These are phyloP conservation scores for Dendronephthya gigantea DNA, from an alignment of 64 coral and sea anemone species.

Conservation along the genomic window DNA sequence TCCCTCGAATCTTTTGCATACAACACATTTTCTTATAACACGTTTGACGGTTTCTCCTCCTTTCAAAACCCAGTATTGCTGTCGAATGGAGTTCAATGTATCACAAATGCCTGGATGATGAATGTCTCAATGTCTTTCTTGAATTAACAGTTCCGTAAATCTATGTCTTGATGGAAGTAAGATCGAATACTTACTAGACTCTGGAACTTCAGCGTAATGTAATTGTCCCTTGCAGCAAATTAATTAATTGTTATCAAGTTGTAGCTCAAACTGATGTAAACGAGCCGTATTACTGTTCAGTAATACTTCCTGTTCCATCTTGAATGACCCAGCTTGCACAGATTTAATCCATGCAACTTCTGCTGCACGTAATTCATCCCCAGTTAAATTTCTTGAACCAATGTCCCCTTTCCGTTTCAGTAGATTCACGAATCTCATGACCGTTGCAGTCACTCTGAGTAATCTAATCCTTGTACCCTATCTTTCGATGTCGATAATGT, in stretches of 20 bases:
- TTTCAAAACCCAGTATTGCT: not conserved
- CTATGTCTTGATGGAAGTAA: not conserved
- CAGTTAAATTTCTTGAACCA: not conserved
- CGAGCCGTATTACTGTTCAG: not conserved
- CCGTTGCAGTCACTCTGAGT: not conserved
- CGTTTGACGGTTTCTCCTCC: slow-evolving; percentile 14
- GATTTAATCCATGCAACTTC: not conserved
- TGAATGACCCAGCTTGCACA: not conserved
- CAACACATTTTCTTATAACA: not conserved
- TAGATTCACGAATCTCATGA: not conserved
- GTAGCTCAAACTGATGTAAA: not conserved
- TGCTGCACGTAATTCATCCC: not conserved
- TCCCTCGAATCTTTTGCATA: not conserved
- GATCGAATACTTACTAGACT: not conserved
- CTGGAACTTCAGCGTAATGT: not conserved
- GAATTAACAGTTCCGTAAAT: not conserved
- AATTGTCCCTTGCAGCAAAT: not conserved
- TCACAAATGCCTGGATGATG: not conserved
- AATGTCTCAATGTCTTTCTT: not conserved
- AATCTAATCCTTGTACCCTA: not conserved
- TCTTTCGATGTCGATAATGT: not conserved
- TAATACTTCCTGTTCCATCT: not conserved
- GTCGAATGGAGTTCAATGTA: not conserved
- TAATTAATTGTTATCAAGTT: not conserved
- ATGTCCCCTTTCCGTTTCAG: not conserved